Percentiles rank a stretch among this genome's conserved stretches.
These are phyloP conservation scores for Apolygus lucorum DNA, from an alignment of 1,140 invertebrate species.

Conservation along the genomic window DNA sequence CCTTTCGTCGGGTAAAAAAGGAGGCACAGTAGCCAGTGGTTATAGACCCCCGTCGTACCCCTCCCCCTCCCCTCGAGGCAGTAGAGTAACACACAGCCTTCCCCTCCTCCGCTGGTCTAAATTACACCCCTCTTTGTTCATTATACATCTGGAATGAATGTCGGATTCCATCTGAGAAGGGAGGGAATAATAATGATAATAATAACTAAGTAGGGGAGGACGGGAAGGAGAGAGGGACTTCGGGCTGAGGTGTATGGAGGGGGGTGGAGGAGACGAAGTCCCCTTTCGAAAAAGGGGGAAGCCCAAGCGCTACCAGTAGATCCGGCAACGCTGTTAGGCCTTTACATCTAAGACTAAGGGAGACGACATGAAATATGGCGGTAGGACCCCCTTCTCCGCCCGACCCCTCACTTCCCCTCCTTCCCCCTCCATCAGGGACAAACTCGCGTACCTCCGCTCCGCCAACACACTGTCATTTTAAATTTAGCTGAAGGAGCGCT, in stretches of 20 bases:
- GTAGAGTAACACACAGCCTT: not conserved
- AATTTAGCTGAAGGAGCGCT: not conserved
- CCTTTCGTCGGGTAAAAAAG: slow-evolving; percentile 5
- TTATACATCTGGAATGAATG: slow-evolving; percentile 16
- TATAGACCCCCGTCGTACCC: not conserved
- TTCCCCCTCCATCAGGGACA: not conserved
- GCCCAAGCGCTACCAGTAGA: slow-evolving; percentile 6
- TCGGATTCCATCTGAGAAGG: slow-evolving; percentile 11
- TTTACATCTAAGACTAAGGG: slow-evolving; percentile 16
- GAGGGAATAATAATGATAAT: slow-evolving; percentile 15
- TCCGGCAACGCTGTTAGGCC: slow-evolving; percentile 14
- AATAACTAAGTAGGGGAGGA: slow-evolving; percentile 14
- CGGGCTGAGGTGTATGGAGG: not conserved
- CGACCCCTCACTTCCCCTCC: not conserved
- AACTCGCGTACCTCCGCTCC: slow-evolving; percentile 4
- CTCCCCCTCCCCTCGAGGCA: not conserved
- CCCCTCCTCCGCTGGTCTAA: not conserved
- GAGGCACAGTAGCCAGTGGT: slow-evolving; percentile 12
- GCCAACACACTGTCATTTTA: slow-evolving; percentile 13
- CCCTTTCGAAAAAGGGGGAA: not conserved
- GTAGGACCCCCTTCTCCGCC: slow-evolving; percentile 5
- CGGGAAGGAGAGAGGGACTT: not conserved
- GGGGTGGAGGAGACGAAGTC: not conserved
- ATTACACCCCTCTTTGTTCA: slow-evolving; percentile 14
- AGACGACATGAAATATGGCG: slow-evolving; percentile 16